A percentile compares a stretch with the other conserved stretches of the same genome.
These are phyloP conservation scores for Coelopa frigida DNA, from an alignment of 1,140 invertebrate genomes.

Conservation along the genomic window DNA sequence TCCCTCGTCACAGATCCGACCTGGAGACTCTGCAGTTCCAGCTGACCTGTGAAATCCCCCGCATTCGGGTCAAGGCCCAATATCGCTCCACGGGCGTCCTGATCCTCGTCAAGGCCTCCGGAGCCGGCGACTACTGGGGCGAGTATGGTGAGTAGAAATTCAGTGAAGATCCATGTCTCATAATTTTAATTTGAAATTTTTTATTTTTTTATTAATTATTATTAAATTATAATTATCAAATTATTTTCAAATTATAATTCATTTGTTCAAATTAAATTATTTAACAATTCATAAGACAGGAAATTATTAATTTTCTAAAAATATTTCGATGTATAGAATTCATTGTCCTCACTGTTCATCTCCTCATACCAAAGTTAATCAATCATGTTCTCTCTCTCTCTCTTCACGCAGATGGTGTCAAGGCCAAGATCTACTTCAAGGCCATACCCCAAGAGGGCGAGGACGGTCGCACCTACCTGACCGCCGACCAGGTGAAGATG, in stretches of 20 bases:
- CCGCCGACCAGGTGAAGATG: constrained; percentile 67
- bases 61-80: constrained; percentile 63
- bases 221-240: no score
- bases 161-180: not conserved
- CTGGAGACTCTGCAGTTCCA: constrained; percentile 70
- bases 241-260: no score
- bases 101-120: constrained; percentile 69
- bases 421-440: constrained; percentile 72
- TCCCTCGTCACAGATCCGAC: constrained; percentile 53
- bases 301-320: not conserved
- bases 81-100: constrained; percentile 72
- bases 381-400: not conserved
- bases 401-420: constrained; percentile 60
- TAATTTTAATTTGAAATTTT: no score
- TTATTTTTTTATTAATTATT: no score
- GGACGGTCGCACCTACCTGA: constrained; percentile 56
- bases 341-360: not conserved
- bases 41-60: constrained; percentile 66
- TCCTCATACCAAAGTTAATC: not conserved
- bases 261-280: not conserved
- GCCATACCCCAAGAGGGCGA: constrained; percentile 51
- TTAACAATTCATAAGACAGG: not conserved
- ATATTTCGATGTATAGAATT: not conserved
- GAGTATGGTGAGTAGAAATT: constrained; percentile 60
- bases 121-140: constrained; percentile 78